These are phyloP conservation scores for Tetramorium simillimum DNA, from an alignment of 1,140 invertebrate genomes.

Conservation along the genomic window DNA sequence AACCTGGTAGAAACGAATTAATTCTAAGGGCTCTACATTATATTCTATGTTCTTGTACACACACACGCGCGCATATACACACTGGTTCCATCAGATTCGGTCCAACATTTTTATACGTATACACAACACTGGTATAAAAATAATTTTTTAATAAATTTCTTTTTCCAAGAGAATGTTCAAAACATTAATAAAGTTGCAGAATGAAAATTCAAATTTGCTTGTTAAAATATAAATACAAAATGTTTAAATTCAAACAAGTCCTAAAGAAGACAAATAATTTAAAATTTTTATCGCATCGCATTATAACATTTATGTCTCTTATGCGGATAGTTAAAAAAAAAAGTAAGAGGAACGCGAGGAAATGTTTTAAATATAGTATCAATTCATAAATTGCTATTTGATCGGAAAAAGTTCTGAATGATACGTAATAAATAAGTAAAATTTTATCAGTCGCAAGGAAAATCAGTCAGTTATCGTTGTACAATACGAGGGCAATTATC, in stretches of 20 bases:
- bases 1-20: slow-evolving; percentile 75
- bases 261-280: too few species aligned
- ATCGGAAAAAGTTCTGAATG: neutral
- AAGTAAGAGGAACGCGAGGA: too few species aligned
- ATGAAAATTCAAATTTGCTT: neutral
- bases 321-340: too few species aligned
- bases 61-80: too few species aligned
- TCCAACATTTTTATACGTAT: neutral
- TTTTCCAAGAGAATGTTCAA: neutral
- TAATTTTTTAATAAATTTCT: neutral
- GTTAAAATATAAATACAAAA: neutral
- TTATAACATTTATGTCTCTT: neutral
- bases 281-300: too few species aligned
- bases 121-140: neutral
- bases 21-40: neutral
- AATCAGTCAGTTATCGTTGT: neutral
- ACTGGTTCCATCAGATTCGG: too few species aligned
- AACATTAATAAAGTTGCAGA: neutral
- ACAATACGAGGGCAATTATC: neutral
- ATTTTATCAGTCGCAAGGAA: neutral
- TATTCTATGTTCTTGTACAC: neutral
- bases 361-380: neutral
- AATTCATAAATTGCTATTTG: neutral
- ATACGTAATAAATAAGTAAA: neutral
- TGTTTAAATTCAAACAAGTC: neutral